Conservation (phyloP, 2,888 invertebrate genomes). For the Ethmia dodecea region DNA sequence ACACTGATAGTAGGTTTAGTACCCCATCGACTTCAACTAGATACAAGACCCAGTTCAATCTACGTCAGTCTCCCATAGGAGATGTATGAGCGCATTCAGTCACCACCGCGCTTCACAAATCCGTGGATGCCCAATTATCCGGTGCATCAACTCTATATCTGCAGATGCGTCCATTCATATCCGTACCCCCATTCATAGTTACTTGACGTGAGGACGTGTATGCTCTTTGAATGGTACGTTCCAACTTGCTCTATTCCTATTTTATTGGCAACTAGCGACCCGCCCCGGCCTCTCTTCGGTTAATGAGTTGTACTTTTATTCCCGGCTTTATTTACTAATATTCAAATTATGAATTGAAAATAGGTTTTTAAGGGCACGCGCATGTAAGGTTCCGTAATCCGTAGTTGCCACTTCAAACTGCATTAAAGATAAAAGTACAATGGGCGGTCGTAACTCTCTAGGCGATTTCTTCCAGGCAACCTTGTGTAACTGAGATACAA, state of each 20-base stretch:
- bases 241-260: background rate
- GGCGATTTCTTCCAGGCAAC: no score
- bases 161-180: slow-evolving; percentile 18
- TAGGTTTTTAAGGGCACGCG: no score
- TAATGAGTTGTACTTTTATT: no score
- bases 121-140: slow-evolving; percentile 35
- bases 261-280: background rate
- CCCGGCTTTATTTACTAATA: no score
- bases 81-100: slow-evolving; percentile 29
- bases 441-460: no score
- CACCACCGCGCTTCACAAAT: slow-evolving; percentile 23
- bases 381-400: no score
- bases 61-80: slow-evolving; percentile 27
- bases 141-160: slow-evolving; percentile 21
- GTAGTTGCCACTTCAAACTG: no score
- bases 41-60: slow-evolving; percentile 29
- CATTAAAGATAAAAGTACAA: no score
- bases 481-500: no score
- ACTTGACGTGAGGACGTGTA: slow-evolving; percentile 16
- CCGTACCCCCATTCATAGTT: slow-evolving; percentile 25
- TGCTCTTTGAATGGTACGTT: slow-evolving; percentile 13
- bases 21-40: slow-evolving; percentile 13
- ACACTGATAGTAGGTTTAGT: slow-evolving; percentile 31
- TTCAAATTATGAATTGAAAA: no score
- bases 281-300: background rate